phyloP scores from a whole-genome alignment of 1,140 invertebrate genomes.

The Drosophila repletoides region DNA sequence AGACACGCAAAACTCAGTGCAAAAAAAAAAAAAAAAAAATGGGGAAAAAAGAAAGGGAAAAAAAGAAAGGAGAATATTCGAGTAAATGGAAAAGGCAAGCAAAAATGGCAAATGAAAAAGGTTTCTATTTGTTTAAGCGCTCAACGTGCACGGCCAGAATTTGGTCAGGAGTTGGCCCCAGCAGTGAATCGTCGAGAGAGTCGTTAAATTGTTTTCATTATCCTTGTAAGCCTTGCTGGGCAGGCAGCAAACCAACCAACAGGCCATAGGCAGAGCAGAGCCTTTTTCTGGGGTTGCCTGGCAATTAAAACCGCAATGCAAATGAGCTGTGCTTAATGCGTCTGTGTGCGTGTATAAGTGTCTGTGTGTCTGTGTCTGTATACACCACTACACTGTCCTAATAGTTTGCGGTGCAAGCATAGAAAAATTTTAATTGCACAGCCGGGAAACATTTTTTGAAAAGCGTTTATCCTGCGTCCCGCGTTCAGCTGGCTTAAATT shows the following conservation, averaged over 20 bases:
- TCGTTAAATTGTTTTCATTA: conserved; percentile 81
- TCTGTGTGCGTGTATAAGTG: conserved; percentile 24
- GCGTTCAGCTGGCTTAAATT: conserved; percentile 8
- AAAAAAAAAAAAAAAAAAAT: conserved; percentile 6
- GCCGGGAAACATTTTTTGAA: conserved; percentile 55
- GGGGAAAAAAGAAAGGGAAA: background rate
- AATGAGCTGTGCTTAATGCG: conserved; percentile 77
- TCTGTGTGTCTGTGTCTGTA: conserved; percentile 7
- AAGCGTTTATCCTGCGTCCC: conserved; percentile 42
- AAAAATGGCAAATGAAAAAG: conserved; percentile 54
- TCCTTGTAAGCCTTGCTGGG: conserved; percentile 68
- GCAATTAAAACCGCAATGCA: conserved; percentile 79
- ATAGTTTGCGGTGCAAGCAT: conserved; percentile 52
- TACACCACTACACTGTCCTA: conserved; percentile 32
- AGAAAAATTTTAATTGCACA: conserved; percentile 70
- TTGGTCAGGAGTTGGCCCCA: conserved; percentile 2
- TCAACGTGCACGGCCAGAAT: conserved; percentile 24
- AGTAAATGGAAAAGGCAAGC: conserved; percentile 35
- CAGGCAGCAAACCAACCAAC: conserved; percentile 13
- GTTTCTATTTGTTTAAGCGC: conserved; percentile 75
- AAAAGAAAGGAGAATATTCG: conserved; percentile 26
- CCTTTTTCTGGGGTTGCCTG: conserved; percentile 22
- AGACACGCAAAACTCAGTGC: conserved; percentile 60
- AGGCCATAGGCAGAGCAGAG: conserved; percentile 31
- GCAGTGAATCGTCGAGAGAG: conserved; percentile 70